Evolutionary conservation across 1,140 invertebrate genomes (phyloP).

Genomic region (Gonioctena quinquepunctata): DNA sequence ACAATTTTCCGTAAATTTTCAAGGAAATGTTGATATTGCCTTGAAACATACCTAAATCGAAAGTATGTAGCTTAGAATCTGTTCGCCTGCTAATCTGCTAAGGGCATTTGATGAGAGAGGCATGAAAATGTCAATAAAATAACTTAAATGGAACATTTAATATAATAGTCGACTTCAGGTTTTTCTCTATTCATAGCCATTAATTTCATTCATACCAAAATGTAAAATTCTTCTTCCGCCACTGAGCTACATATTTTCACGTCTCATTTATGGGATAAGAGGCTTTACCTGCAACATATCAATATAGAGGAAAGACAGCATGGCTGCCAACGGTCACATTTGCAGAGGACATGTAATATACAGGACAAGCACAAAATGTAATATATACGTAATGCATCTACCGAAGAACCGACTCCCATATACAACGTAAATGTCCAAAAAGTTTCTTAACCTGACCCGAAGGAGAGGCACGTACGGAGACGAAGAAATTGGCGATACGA

Average conservation of each 20-base stretch:
- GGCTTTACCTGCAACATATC: background rate
- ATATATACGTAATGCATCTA: background rate
- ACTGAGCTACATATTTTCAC: background rate
- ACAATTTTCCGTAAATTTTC: too few relatives aligned
- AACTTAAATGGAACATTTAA: too few relatives aligned
- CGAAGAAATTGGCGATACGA: constrained; percentile 21
- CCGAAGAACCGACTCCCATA: background rate
- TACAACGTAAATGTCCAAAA: constrained; percentile 11
- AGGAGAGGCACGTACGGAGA: background rate
- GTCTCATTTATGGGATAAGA: background rate
- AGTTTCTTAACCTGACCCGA: background rate
- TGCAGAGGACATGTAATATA: background rate
- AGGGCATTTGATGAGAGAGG: too few relatives aligned
- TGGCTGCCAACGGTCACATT: background rate
- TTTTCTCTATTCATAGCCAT: too few relatives aligned
- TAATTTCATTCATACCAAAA: too few relatives aligned
- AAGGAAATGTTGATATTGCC: too few relatives aligned
- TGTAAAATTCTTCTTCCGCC: background rate
- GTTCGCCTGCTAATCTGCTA: too few relatives aligned
- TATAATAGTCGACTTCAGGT: too few relatives aligned
- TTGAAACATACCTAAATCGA: too few relatives aligned
- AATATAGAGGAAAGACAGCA: background rate
- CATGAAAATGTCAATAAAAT: too few relatives aligned
- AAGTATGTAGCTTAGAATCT: too few relatives aligned
- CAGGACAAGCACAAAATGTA: background rate